phyloP scores from a whole-genome alignment of 2,888 invertebrate genomes.

The Sceliomorpha sp. region DNA sequence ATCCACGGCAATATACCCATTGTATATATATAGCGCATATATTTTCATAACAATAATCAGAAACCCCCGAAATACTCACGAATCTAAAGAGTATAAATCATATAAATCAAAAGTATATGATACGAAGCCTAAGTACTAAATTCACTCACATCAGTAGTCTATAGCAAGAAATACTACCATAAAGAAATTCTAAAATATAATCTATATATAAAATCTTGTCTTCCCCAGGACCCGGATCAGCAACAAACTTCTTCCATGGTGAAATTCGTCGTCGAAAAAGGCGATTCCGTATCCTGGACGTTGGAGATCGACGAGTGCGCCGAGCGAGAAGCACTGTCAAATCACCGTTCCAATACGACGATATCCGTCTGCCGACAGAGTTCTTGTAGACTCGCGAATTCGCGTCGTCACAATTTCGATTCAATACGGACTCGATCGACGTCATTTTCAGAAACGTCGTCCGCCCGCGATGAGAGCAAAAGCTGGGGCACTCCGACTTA shows the following conservation, averaged over 20 bases:
- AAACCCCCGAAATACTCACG: no score
- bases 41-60: no score
- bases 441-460: constrained; percentile 67
- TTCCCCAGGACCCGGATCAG: constrained; percentile 65
- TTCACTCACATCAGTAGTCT: no score
- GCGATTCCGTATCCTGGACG: constrained; percentile 93
- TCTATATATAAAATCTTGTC: background rate
- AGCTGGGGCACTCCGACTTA: constrained; percentile 68
- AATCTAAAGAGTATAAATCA: no score
- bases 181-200: background rate
- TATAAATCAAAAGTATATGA: no score
- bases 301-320: constrained; percentile 85
- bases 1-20: no score
- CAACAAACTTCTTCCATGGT: constrained; percentile 89
- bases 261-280: constrained; percentile 91
- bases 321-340: constrained; percentile 6
- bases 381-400: constrained; percentile 67
- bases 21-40: no score
- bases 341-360: constrained; percentile 36
- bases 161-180: no score
- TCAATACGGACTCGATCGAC: constrained; percentile 70
- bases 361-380: constrained; percentile 66
- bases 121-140: no score
- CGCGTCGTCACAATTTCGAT: constrained; percentile 64
- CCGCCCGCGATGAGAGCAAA: constrained; percentile 47